Base-by-base conservation (phyloP, 2,113 vertebrate species). In the Tapirus terrestris region DNA sequence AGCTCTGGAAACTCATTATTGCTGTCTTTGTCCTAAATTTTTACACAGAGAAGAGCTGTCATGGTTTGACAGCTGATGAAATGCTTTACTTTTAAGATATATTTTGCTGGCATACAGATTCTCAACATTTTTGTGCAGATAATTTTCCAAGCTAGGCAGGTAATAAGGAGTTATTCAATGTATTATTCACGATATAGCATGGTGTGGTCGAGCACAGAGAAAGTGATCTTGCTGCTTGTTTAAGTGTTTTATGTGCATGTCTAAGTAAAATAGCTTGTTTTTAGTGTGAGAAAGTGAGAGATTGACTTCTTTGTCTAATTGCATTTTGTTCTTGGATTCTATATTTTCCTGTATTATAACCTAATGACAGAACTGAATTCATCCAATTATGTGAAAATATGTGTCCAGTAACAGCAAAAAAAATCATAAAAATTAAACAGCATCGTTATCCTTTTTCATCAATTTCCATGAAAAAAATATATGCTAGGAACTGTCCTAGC, bases 41-140 rank as follows among this genome's bases (percentile, higher is more conserved):
- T 96, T 11, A 80, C 51, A 39, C 39, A 70, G 63, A 94, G 31
- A 86, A 77, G 14, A 79, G 14, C 36, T 96, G 43, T 51, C 67
- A 88, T 75, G 27, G 20, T 39, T 87, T 97, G 95, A 91, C 63
- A 88, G 31, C 36, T 96, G 70, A 84, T 68, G 11, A 96, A 91
- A 81, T 77, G 73, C 45, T 88, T 93, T 89, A 45, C 36, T 79
- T 82, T 94, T 33, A 92, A 88, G 36, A 65, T 45, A 68, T 39
- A 76, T 92, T 89, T 96, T 85, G 82, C 60, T 93, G 56, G 10
- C 20, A 60, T 93, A 48, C 33, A 93, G 16, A 25, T 87, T 96
- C 82, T 60, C 48, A 89, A 53, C n/a, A 85, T 13, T 82, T 91
- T 51, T 9, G 3, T 79, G 1, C 12, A 33, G 27, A 36, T 93